Evolutionary conservation across 2,113 vertebrate species (phyloP).

Genomic region (Hydropotes inermis): DNA sequence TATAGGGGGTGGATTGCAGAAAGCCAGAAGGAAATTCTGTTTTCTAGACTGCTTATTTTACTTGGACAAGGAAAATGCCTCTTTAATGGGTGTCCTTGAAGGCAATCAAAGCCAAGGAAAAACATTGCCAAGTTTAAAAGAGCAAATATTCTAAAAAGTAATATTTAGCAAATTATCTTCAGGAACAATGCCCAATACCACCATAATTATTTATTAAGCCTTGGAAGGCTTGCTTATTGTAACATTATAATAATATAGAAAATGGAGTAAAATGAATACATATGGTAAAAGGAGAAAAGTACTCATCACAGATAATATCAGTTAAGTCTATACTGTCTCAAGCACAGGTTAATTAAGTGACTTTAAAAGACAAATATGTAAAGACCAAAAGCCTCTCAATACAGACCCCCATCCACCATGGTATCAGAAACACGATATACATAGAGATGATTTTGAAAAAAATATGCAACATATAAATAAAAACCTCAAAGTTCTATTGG

Average conservation of each 20-base stretch:
- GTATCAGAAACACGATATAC: not conserved
- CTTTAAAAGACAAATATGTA: not conserved
- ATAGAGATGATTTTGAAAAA: not conserved
- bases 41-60: constrained; percentile 54
- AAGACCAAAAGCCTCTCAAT: not conserved
- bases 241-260: not conserved
- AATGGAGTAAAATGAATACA: not conserved
- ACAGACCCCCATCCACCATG: not conserved
- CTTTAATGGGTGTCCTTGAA: constrained; percentile 27
- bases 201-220: not conserved
- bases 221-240: not conserved
- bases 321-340: not conserved
- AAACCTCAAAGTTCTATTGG: not conserved
- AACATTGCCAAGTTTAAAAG: constrained; percentile 42
- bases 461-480: not conserved
- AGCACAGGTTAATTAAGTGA: not conserved
- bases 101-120: not conserved
- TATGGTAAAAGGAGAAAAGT: not conserved
- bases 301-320: not conserved
- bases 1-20: constrained; percentile 40
- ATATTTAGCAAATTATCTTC: constrained; percentile 5
- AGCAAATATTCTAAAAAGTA: constrained; percentile 42
- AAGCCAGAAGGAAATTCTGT: constrained; percentile 60
- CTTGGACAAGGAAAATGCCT: constrained; percentile 59
- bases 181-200: constrained; percentile 18